Base-by-base conservation (phyloP, 2,888 invertebrate genomes). In the Eledone cirrhosa region DNA sequence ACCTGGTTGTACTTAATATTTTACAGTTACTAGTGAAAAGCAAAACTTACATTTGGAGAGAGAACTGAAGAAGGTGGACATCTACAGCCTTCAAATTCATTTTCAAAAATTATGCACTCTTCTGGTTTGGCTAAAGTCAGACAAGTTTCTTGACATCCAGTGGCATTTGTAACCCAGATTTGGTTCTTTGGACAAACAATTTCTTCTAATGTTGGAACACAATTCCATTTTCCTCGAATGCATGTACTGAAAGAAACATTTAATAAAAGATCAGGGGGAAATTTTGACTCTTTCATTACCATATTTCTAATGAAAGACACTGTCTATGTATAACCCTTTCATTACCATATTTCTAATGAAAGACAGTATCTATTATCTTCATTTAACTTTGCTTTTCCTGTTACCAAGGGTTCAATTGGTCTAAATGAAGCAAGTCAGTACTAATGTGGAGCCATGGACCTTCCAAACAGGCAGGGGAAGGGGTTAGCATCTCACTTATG, bases 141-240 rank as follows among this genome's bases (percentile, higher is more conserved):
- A 24, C 76, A 76, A 5, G 76, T 47, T 48, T 48, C 27, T 76
- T 76, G 48, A 13, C 76, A 76, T 22, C 29, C 47, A 24, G 72
- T 72, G n/a, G 41, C n/a, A 33, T 72, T 72, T 72, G 31, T 41
- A 33, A 72, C 8, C 72, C 72, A 72, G 2, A 72, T 13, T 33
- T 72, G 72, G n/a, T 72, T 72, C 22, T 31, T 72, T 2, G 72
- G 72, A 41, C 72, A 72, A 13, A 72, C 31, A 19, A 72, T 31
- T 41, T 72, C 72, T 41, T 72, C 72, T 22, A 72, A 22, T n/a
- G 72, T n/a, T 41, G 4, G n/a, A 14, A 41, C 41, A 41, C 72
- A 72, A 29, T n/a, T 33, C 72, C 72, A 72, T 72, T 33, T 72
- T 33, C 72, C 72, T 41, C 72, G 31, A 41, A n/a, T 72, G 41